Evolutionary conservation across 2,113 vertebrate species (phyloP).

Genomic region (Procavia capensis): DNA sequence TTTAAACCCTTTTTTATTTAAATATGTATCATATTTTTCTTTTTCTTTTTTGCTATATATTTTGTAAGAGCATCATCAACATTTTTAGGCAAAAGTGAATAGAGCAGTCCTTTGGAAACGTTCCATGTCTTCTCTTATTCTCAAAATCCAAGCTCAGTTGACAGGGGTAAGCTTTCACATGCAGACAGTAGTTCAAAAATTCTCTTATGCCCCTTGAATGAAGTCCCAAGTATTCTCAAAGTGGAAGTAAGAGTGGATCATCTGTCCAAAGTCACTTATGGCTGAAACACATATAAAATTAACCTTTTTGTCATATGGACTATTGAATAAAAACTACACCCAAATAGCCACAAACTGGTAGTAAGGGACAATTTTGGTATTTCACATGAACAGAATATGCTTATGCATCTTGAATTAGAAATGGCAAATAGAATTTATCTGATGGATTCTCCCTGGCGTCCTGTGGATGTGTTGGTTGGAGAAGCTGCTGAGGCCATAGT

Average conservation of each 20-base stretch:
- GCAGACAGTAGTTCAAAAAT: neutral
- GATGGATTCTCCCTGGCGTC: too few species aligned
- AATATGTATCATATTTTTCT: neutral
- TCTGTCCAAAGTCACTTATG: neutral
- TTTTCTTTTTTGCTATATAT: neutral
- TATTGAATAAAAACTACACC: neutral
- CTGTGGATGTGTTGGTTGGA: neutral
- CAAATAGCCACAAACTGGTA: neutral
- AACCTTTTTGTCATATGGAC: neutral
- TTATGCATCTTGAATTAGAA: neutral
- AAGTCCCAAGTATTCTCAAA: neutral
- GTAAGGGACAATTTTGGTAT: neutral
- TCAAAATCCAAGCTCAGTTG: neutral
- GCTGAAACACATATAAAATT: neutral
- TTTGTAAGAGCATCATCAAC: neutral
- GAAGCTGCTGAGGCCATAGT: neutral
- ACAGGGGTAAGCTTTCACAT: neutral
- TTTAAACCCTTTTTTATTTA: conserved; percentile 36
- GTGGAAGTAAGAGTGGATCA: neutral
- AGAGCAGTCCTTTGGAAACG: neutral
- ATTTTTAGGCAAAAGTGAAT: neutral
- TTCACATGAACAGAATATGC: neutral
- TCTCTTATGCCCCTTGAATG: neutral
- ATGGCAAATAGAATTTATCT: neutral
- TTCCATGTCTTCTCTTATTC: conserved; percentile 12